Evolutionary conservation across 2,797 vertebrate genomes (phyloP), one percentile per base, ranked within the genome.

Genomic region (Chaunax sp.): DNA sequence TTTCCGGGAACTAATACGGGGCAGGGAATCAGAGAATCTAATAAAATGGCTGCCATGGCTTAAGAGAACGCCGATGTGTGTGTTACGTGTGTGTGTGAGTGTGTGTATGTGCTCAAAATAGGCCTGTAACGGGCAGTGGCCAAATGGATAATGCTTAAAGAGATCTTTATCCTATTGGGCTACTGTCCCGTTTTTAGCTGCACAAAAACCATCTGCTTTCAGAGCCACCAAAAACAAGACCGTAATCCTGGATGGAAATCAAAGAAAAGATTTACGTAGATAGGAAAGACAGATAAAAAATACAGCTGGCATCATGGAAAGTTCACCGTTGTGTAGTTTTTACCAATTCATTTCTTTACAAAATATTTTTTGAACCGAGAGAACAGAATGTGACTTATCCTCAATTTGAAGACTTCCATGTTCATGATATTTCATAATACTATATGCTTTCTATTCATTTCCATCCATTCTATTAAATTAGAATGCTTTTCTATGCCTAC

Each of bases 161-260:
- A 86, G 84, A 89, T 90, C 84, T 87, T 89, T 89, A 90, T 90
- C 90, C 89, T 79, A 83, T 87, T 84, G 84, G 83, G 85, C 86
- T 82, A 85, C 86, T 83, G 87, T 87, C 82, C 82, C 64, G 55
- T 86, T 87, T 89, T 87, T 81, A 85, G 85, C 81, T 55, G 79
- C 76, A 62, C 81, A 83, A 82, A 82, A 91, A 86, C 28, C 77
- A 83, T 89, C 85, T 88, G 86, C 80, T 90, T 89, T 89, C 64
- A 86, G 71, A 77, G 67, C 58, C 80, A 75, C 64, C 55, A 75
- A 78, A 89, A 87, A 77, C 75, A 75, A 87, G 72, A 77, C 54
- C 41, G 51, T 87, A 87, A 89, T 84, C 84, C 78, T 72, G 57
- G 75, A 73, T 61, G 25, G 67, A 65, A 85, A 82, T 78, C 64